Evolutionary conservation across 1,140 invertebrate genomes (phyloP).

Genomic region (Drosophila prosaltans): DNA sequence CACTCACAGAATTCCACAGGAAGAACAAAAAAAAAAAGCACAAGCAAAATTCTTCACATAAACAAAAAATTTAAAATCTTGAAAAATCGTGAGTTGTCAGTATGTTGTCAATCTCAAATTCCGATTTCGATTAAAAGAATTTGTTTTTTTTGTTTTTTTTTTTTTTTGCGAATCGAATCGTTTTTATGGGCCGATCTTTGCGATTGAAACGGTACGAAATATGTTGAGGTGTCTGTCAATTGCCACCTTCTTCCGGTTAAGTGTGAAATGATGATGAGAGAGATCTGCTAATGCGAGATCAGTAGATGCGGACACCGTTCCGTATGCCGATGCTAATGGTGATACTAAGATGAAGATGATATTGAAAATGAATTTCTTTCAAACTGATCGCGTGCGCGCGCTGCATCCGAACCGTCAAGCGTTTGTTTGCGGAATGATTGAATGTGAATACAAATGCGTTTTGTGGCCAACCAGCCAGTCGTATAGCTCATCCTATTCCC

Average conservation of each 20-base stretch:
- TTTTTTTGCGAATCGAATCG: slow-evolving; percentile 11
- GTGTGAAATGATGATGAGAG: slow-evolving; percentile 59
- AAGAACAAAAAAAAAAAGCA: slow-evolving; percentile 39
- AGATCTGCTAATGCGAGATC: slow-evolving; percentile 1
- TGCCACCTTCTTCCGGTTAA: slow-evolving; percentile 71
- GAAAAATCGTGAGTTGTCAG: slow-evolving; percentile 33
- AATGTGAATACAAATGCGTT: background rate
- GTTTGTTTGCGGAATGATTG: slow-evolving; percentile 69
- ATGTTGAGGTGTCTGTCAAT: slow-evolving; percentile 66
- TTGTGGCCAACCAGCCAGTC: background rate
- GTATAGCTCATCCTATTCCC: slow-evolving; percentile 42
- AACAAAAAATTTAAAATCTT: slow-evolving; percentile 24
- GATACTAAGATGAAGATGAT: background rate
- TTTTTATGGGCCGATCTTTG: slow-evolving; percentile 28
- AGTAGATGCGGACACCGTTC: background rate
- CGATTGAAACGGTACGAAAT: slow-evolving; percentile 30
- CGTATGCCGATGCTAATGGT: background rate
- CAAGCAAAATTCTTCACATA: slow-evolving; percentile 10
- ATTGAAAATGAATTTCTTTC: background rate
- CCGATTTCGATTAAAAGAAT: slow-evolving; percentile 58
- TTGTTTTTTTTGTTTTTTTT: slow-evolving; percentile 38
- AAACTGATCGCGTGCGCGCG: slow-evolving; percentile 36
- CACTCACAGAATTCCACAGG: slow-evolving; percentile 36
- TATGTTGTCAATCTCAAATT: slow-evolving; percentile 43
- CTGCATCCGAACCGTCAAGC: slow-evolving; percentile 63